Base-by-base conservation (phyloP, 64 coral and sea anemone species). In the Stichodactyla helianthus region DNA sequence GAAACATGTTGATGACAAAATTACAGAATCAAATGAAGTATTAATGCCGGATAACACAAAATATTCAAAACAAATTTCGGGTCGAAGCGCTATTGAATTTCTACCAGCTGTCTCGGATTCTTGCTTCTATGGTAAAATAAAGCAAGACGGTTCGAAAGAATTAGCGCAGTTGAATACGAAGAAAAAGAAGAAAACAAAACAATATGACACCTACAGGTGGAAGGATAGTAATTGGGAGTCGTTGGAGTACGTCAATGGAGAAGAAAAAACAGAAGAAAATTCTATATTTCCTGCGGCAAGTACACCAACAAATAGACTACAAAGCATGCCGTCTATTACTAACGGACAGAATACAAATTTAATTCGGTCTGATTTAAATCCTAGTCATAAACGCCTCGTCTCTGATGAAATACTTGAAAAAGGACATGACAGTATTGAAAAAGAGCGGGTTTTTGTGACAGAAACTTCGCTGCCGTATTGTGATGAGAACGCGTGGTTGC, bases 391-490 rank as follows among this genome's bases (percentile, higher is more conserved):
- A 76, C 18, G 83, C 76, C 68, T 84, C 64, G n/a, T 68, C 68
- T 44, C 76, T 84, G 17, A 54, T 59, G 23, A 77, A 74, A 50
- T 58, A 57, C 61, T 23, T 20, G 83, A 79, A 63, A 90, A 76
- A 9, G 11, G 55, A 51, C 51, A 25, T 85, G 78, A 50, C 15
- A 86, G 26, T 3, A 53, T 20, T 18, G 53, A 59, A 57, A 89
- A 50, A 27, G 51, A 59, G 1, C 80, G 88, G 51, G 83, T 95
- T 85, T 95, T 95, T 89, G 89, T 95, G 19, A 95, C 93, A 22
- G 86, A 95, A 86, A 57, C 25, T 12, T 81, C 63, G 14, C 52
- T 57, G 8, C 55, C 60, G 8, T 59, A 15, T 50, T 51, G 28
- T 16, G 82, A 90, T 28, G 26, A 15, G 16, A 11, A 84, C 0